Evolutionary conservation across 1,140 invertebrate species (phyloP).

Genomic region (Lamellibrachia luymesi): DNA sequence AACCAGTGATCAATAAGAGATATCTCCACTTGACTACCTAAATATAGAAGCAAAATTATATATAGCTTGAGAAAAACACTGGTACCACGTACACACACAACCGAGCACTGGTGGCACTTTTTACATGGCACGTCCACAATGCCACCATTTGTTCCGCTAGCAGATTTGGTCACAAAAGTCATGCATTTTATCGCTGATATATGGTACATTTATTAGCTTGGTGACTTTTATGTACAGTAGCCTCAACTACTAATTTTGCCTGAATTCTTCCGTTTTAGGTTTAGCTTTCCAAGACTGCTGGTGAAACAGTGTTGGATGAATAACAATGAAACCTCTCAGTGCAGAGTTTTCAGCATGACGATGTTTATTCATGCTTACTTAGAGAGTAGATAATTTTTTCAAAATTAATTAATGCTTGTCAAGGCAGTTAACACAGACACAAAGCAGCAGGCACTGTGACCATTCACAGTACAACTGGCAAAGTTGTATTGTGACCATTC

Average conservation of each 20-base stretch:
- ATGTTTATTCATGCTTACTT: not conserved
- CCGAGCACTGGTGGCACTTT: not conserved
- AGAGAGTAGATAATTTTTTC: not conserved
- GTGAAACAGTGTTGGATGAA: not conserved
- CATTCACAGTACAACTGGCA: not conserved
- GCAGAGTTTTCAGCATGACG: not conserved
- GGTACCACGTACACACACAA: not conserved
- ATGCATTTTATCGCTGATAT: not conserved
- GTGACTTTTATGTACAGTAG: not conserved
- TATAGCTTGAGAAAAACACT: not conserved
- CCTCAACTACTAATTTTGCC: not conserved
- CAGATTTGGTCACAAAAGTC: not conserved
- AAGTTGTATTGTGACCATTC: not conserved
- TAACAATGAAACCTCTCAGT: not conserved
- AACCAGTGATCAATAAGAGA: not conserved
- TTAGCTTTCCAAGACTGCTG: not conserved
- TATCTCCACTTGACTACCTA: not conserved
- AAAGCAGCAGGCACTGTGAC: not conserved
- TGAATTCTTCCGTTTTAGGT: not conserved
- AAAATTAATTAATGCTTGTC: not conserved
- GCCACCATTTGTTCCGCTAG: not conserved
- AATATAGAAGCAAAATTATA: not conserved
- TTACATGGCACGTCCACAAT: not conserved
- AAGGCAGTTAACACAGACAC: not conserved
- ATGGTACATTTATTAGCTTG: not conserved